phyloP scores from a whole-genome alignment of 2,888 invertebrate species.

The Thalpophila matura region DNA sequence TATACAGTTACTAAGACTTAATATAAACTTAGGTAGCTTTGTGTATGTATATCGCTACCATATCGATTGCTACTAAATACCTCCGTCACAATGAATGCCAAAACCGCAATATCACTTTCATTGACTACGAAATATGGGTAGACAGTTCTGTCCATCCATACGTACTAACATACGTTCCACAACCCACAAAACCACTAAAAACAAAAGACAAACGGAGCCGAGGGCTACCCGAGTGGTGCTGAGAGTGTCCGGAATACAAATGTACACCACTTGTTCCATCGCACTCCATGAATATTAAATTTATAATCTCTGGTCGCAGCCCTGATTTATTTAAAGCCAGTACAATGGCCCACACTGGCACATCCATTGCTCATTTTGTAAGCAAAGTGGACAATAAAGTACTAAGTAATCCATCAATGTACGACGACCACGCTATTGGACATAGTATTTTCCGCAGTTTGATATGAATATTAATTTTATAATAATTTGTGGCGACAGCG shows the following conservation, averaged over 20 bases:
- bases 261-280: constrained; percentile 56
- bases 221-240: constrained; percentile 13
- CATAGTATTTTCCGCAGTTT: constrained; percentile 19
- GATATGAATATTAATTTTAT: constrained; percentile 68
- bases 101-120: no score
- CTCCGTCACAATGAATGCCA: no score
- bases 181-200: constrained; percentile 48
- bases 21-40: no score
- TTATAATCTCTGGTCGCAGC: constrained; percentile 67
- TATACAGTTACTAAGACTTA: no score
- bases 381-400: constrained; percentile 12
- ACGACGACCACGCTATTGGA: constrained; percentile 17
- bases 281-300: constrained; percentile 73
- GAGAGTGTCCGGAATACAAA: constrained; percentile 48
- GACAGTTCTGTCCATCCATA: constrained; percentile 1
- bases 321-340: constrained; percentile 67
- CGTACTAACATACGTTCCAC: constrained; percentile 17
- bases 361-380: constrained; percentile 44
- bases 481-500: constrained; percentile 63
- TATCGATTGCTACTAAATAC: no score
- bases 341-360: constrained; percentile 19
- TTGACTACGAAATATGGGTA: background rate
- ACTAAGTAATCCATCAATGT: constrained; percentile 34
- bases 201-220: constrained; percentile 42
- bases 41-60: no score